Conservation (phyloP, 2,113 vertebrate genomes). For the Uria lomvia region DNA sequence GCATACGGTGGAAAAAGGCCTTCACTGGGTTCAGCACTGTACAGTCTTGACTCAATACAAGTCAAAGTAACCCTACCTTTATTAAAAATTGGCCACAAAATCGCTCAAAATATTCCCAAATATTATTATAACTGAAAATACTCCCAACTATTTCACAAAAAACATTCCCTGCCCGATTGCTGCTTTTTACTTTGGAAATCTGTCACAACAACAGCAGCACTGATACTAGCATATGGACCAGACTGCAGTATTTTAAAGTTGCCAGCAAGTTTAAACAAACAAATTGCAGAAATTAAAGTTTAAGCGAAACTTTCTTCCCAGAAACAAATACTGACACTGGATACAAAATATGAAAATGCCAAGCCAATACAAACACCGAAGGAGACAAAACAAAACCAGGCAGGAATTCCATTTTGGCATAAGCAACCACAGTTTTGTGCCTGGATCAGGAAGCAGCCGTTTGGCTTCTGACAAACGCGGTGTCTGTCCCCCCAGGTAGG, state of each 20-base stretch:
- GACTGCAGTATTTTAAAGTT: neutral
- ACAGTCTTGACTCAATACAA: neutral
- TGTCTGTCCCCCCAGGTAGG: neutral
- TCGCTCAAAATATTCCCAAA: slow-evolving; percentile 1
- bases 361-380: slow-evolving; percentile 46
- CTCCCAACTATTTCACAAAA: slow-evolving; percentile 34
- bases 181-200: neutral
- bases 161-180: neutral
- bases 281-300: slow-evolving; percentile 56
- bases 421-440: neutral
- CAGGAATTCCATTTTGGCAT: slow-evolving; percentile 39
- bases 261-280: slow-evolving; percentile 59
- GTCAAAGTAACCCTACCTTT: neutral
- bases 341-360: slow-evolving; percentile 44
- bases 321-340: slow-evolving; percentile 38
- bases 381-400: slow-evolving; percentile 59
- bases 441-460: neutral
- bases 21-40: neutral
- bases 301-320: slow-evolving; percentile 52
- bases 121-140: slow-evolving; percentile 41
- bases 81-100: slow-evolving; percentile 14
- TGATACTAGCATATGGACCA: neutral
- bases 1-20: neutral
- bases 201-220: neutral
- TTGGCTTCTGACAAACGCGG: neutral